These are phyloP conservation scores for Labroides dimidiatus DNA, from an alignment of 2,797 vertebrate species.

Conservation along the genomic window DNA sequence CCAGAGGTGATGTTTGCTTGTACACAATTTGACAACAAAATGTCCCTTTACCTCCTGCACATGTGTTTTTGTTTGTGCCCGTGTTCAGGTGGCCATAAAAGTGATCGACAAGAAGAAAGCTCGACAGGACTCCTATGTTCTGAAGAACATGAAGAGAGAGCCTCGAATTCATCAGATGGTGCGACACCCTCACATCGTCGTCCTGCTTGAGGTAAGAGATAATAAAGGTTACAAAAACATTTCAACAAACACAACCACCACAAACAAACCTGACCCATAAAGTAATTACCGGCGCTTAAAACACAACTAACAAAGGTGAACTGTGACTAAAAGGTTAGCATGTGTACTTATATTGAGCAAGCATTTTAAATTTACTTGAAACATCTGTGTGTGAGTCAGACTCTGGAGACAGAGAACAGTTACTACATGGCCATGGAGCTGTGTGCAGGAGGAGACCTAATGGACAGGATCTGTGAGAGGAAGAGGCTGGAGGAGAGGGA, in stretches of 20 bases:
- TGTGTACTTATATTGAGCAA: too few relatives aligned
- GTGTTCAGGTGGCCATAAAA: conserved; percentile 87
- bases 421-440: conserved; percentile 92
- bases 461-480: conserved; percentile 88
- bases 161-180: conserved; percentile 89
- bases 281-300: too few relatives aligned
- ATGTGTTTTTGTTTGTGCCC: background rate
- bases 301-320: too few relatives aligned
- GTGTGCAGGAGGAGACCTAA: conserved; percentile 87
- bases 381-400: conserved; percentile 65
- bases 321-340: too few relatives aligned
- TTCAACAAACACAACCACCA: background rate
- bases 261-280: too few relatives aligned
- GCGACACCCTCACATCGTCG: conserved; percentile 86
- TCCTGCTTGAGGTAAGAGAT: conserved; percentile 80
- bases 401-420: conserved; percentile 88
- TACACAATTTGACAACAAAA: too few relatives aligned
- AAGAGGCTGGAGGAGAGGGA: conserved; percentile 87
- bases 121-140: conserved; percentile 86
- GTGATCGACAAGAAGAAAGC: conserved; percentile 92
- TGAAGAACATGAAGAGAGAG: conserved; percentile 90
- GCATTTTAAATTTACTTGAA: background rate
- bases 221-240: too few relatives aligned
- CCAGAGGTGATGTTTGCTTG: too few relatives aligned
- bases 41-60: background rate